phyloP scores from a whole-genome alignment of 2,797 vertebrate species.

The Chelidonichthys spinosus region DNA sequence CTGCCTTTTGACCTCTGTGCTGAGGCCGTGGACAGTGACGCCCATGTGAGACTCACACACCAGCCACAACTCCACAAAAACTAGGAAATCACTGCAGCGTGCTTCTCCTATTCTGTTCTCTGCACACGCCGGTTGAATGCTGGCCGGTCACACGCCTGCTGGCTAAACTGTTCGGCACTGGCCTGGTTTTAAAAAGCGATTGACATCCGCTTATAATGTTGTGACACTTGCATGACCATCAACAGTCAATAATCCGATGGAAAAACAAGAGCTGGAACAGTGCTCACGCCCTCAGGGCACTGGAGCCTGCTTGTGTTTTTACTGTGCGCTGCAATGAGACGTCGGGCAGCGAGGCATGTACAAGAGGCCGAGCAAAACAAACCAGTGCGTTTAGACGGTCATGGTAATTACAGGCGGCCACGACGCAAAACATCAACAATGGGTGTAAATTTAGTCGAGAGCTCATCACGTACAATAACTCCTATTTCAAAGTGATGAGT shows the following conservation, averaged over 20 bases:
- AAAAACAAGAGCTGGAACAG: conserved; percentile 48
- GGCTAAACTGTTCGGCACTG: conserved; percentile 17
- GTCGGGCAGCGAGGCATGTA: conserved; percentile 36
- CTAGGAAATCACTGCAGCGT: conserved; percentile 59
- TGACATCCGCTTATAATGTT: conserved; percentile 62
- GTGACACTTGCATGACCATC: conserved; percentile 37
- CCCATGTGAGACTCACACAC: conserved; percentile 55
- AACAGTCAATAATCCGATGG: conserved; percentile 73
- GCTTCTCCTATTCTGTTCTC: conserved; percentile 31
- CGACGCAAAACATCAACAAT: conserved; percentile 48
- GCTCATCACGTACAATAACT: conserved; percentile 18
- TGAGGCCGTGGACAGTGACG: conserved; percentile 53
- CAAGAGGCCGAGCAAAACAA: conserved; percentile 39
- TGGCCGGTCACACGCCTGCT: conserved; percentile 1
- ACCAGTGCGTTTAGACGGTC: conserved; percentile 33
- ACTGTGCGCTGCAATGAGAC: conserved; percentile 43
- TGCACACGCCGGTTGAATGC: not conserved
- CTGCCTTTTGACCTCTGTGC: conserved; percentile 48
- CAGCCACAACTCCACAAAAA: conserved; percentile 69
- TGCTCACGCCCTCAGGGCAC: conserved; percentile 37
- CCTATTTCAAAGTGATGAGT: conserved; percentile 16
- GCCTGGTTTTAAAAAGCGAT: conserved; percentile 57
- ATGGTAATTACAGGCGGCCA: conserved; percentile 61
- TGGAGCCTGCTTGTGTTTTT: conserved; percentile 17
- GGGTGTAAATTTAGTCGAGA: conserved; percentile 42